Evolutionary conservation across 2,797 vertebrate genomes (phyloP).

Genomic region (Pangasius mekongensis): DNA sequence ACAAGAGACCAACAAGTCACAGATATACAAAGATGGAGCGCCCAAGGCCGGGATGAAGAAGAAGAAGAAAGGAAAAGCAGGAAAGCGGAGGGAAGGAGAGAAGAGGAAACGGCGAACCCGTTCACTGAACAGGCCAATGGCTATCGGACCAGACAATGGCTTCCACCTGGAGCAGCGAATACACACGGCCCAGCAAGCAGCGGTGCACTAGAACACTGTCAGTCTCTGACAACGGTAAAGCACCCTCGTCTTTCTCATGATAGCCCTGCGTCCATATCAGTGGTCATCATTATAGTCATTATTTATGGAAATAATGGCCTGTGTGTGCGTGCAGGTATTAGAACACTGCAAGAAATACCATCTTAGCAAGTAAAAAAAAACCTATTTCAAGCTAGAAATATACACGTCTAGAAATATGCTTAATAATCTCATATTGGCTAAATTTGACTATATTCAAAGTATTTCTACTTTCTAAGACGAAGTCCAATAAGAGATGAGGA

Average conservation of each 20-base stretch:
- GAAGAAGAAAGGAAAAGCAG: constrained; percentile 86
- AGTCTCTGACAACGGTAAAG: constrained; percentile 78
- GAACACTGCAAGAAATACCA: not conserved
- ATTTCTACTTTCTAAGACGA: not conserved
- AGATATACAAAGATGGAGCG: constrained; percentile 84
- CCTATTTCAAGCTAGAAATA: not conserved
- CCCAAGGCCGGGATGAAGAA: constrained; percentile 81
- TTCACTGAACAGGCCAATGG: constrained; percentile 63
- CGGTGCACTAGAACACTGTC: constrained; percentile 76
- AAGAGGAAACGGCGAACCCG: constrained; percentile 89
- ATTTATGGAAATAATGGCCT: not conserved
- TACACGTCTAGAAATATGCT: not conserved
- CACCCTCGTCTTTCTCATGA: not conserved
- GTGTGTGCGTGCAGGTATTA: not conserved
- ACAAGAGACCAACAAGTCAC: constrained; percentile 94
- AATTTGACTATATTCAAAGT: not conserved
- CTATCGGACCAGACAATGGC: constrained; percentile 64
- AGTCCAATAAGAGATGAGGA: not conserved
- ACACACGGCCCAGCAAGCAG: constrained; percentile 66
- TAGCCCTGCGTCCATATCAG: not conserved
- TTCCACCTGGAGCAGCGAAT: constrained; percentile 70
- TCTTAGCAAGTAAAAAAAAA: not conserved
- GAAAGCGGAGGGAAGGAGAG: constrained; percentile 90
- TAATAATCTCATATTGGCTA: not conserved
- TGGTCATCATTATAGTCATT: not conserved